phyloP scores from a whole-genome alignment of 2,113 vertebrate genomes.

The Campylomormyrus tamandua region DNA sequence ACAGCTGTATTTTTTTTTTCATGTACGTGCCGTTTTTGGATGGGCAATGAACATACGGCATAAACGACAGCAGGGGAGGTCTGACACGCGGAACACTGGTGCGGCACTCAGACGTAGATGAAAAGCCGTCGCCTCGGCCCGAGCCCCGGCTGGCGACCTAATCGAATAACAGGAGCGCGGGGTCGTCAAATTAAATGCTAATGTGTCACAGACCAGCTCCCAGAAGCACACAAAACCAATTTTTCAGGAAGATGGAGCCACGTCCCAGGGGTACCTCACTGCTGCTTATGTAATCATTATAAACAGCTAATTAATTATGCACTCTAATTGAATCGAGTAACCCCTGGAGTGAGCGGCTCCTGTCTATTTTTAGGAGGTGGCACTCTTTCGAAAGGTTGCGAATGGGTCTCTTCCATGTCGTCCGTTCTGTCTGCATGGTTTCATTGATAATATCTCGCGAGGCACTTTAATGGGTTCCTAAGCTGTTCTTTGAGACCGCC shows the following conservation, averaged over 20 bases:
- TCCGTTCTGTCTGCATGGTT: conserved; percentile 55
- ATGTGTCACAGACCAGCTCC: conserved; percentile 17
- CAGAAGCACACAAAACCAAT: conserved; percentile 27
- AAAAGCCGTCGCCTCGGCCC: not conserved
- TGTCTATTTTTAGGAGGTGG: conserved; percentile 44
- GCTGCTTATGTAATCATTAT: conserved; percentile 44
- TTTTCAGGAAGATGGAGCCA: conserved; percentile 20
- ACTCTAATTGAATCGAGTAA: conserved; percentile 49
- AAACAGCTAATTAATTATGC: conserved; percentile 51
- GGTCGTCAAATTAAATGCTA: conserved; percentile 12
- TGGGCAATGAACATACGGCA: not conserved
- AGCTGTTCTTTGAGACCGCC: conserved; percentile 52
- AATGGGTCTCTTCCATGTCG: conserved; percentile 40
- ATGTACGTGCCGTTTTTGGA: not conserved
- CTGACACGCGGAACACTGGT: not conserved
- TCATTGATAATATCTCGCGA: conserved; percentile 66
- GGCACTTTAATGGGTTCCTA: conserved; percentile 60
- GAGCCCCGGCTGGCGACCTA: not conserved
- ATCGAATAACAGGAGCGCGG: conserved; percentile 3
- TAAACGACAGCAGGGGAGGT: not conserved
- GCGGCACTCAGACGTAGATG: not conserved
- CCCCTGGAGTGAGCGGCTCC: conserved; percentile 30
- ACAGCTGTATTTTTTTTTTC: not conserved
- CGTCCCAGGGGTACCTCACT: conserved; percentile 26
- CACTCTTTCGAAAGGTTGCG: conserved; percentile 30